Evolutionary conservation across 2,113 vertebrate genomes (phyloP), one percentile per base, ranked within the genome.

Genomic region (Sylvietta virens): DNA sequence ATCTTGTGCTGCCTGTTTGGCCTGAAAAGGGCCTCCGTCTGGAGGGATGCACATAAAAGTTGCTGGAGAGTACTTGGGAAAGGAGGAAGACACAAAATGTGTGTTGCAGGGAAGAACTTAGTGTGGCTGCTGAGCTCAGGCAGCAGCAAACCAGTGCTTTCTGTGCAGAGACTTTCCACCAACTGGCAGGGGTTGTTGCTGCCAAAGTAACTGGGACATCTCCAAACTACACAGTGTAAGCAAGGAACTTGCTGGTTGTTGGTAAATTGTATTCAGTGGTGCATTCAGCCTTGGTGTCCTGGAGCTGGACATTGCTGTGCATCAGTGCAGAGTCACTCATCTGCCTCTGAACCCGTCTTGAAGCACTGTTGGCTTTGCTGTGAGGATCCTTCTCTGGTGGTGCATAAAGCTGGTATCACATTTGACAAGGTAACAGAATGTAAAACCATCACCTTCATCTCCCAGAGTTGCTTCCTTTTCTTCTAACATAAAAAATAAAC

Each of bases 1-100:
- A 98, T 33, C 64, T 98, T 5, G 98, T 98, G 51, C 90, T 98
- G 83, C 98, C 98, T 18, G 95, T 98, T 16, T 95, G 96, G 67
- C 98, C 98, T 26, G 98, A 98, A 74, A 92, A 94, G 45, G 85
- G 84, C 39, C 94, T 98, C 50, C 83, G 95, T 90, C 39, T 94
- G 13, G 97, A 98, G 60, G 91, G 92, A 39, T 98, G 98, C 83
- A 81, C 96, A 5, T 97, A 96, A 37, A 54, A 81, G 31, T 66
- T 64, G 27, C 24, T 48, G 23, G 40, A 60, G 42, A 19, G 90
- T n/a, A 42, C 23, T 70, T 4, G 0, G 56, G n/a, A 73, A 56
- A 85, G 69, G 71, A 93, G 17, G 35, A 92, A 76, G 88, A 81
- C 54, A 66, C 24, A 70, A 90, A 81, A 94, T 39, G 17, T 7